A percentile compares a stretch with the other conserved stretches of the same genome.
Evolutionary conservation across 30 jellyfish, hydroid and myxozoan species (phyloP).

Genomic region (Rhopilema esculentum): DNA sequence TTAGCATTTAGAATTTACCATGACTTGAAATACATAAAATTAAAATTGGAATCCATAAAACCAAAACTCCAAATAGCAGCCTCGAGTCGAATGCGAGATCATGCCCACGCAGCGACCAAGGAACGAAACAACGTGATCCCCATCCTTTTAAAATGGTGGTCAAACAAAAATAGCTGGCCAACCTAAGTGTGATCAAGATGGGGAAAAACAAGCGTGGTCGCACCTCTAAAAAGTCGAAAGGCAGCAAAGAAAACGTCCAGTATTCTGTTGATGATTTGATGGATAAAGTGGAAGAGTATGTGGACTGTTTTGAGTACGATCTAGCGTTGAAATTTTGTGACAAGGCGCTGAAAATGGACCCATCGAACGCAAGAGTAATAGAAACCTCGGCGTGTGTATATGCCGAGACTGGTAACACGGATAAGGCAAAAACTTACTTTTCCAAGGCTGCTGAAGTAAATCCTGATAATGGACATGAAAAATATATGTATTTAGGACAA

Average conservation of each 20-base stretch:
- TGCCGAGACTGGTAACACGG: constrained; percentile 89
- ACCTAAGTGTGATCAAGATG: not conserved
- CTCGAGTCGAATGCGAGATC: not conserved
- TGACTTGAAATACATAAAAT: no score
- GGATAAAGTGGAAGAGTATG: constrained; percentile 64
- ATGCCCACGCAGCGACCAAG: constrained; percentile 7
- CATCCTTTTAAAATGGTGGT: constrained; percentile 32
- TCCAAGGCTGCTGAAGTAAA: constrained; percentile 79
- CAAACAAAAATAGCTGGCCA: not conserved
- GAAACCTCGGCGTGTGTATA: constrained; percentile 88
- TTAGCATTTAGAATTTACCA: no score
- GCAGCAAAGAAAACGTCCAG: not conserved
- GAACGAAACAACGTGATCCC: not conserved
- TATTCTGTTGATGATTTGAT: constrained; percentile 87
- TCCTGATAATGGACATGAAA: constrained; percentile 86
- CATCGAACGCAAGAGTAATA: constrained; percentile 57
- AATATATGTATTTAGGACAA: constrained; percentile 96
- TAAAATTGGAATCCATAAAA: not conserved
- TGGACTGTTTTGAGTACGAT: constrained; percentile 89
- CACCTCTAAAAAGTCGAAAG: constrained; percentile 27
- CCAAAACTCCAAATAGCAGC: not conserved
- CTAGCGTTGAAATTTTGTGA: constrained; percentile 92
- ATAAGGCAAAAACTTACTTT: constrained; percentile 59
- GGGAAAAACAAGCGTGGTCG: constrained; percentile 30
- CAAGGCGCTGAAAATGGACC: constrained; percentile 83